Evolutionary conservation across 2,113 vertebrate genomes (phyloP).

Genomic region (Speoplatyrhinus poulsoni): DNA sequence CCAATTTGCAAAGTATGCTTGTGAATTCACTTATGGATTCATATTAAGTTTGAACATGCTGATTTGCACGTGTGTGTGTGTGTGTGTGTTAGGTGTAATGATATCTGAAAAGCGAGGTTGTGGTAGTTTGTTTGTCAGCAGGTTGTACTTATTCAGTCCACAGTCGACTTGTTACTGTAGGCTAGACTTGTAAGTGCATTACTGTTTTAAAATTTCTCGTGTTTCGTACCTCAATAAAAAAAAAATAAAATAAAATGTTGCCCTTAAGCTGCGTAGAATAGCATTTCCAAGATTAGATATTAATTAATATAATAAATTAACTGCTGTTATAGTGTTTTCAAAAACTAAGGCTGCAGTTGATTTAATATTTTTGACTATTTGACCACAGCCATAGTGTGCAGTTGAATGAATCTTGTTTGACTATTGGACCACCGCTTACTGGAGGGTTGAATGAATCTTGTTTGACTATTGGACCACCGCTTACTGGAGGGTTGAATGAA

Average conservation of each 20-base stretch:
- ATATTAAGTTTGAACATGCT: neutral
- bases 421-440: too few species aligned
- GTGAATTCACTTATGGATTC: too few species aligned
- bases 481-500: too few species aligned
- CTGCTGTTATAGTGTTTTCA: too few species aligned
- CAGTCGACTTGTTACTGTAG: constrained; percentile 13
- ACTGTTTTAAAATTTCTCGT: constrained; percentile 66
- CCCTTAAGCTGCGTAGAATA: constrained; percentile 35
- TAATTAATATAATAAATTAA: too few species aligned
- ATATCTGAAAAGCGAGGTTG: constrained; percentile 61
- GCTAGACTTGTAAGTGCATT: constrained; percentile 77
- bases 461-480: too few species aligned
- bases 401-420: too few species aligned
- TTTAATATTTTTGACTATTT: too few species aligned
- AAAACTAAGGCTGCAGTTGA: too few species aligned
- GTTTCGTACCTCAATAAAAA: constrained; percentile 65
- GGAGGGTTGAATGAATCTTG: too few species aligned
- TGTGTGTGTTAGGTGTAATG: constrained; percentile 7
- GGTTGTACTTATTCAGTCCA: constrained; percentile 38
- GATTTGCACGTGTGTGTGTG: neutral
- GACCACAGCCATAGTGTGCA: too few species aligned
- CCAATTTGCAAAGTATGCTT: too few species aligned
- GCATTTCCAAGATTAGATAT: neutral
- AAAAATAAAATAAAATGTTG: constrained; percentile 26
- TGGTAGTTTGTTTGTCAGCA: constrained; percentile 31